These are phyloP conservation scores for Bhutanitis thaidina DNA, from an alignment of 2,888 invertebrate genomes.

Conservation along the genomic window DNA sequence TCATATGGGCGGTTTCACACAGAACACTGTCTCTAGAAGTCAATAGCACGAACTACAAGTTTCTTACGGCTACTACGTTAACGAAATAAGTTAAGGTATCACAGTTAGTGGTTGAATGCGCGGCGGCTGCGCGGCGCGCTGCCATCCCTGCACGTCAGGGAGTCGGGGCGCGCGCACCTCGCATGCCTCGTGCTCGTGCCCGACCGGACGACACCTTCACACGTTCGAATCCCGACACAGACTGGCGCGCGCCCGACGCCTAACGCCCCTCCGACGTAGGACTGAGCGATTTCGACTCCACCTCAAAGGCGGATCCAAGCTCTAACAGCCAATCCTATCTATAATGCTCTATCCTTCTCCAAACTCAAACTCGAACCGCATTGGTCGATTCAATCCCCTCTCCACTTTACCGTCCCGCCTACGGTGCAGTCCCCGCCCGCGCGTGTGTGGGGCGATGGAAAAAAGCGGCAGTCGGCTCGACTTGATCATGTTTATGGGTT, in stretches of 20 bases:
- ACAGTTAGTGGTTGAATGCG: conserved; percentile 64
- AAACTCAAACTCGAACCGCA: conserved; percentile 36
- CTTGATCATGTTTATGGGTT: conserved; percentile 78
- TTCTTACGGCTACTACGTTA: conserved; percentile 47
- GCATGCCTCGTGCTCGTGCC: conserved; percentile 53
- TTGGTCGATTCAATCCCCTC: conserved; percentile 65
- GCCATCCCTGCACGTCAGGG: conserved; percentile 70
- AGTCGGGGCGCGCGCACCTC: conserved; percentile 64
- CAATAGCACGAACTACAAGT: conserved; percentile 63
- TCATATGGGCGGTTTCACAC: conserved; percentile 78
- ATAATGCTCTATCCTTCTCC: conserved; percentile 62
- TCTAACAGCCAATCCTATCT: conserved; percentile 50
- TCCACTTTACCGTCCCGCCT: conserved; percentile 41
- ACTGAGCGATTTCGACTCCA: conserved; percentile 57
- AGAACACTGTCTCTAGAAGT: conserved; percentile 76
- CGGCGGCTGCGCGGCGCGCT: conserved; percentile 72
- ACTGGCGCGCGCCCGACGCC: conserved; percentile 74
- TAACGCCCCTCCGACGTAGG: conserved; percentile 74
- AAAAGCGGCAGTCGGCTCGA: conserved; percentile 69
- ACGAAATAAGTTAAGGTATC: conserved; percentile 57
- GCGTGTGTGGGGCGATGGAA: conserved; percentile 63
- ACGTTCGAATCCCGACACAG: conserved; percentile 67
- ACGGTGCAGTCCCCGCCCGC: conserved; percentile 43
- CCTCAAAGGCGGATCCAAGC: conserved; percentile 53
- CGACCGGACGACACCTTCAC: conserved; percentile 64